These are phyloP conservation scores for Lacerta bilineata DNA, from an alignment of 2,797 vertebrate genomes.

Conservation along the genomic window DNA sequence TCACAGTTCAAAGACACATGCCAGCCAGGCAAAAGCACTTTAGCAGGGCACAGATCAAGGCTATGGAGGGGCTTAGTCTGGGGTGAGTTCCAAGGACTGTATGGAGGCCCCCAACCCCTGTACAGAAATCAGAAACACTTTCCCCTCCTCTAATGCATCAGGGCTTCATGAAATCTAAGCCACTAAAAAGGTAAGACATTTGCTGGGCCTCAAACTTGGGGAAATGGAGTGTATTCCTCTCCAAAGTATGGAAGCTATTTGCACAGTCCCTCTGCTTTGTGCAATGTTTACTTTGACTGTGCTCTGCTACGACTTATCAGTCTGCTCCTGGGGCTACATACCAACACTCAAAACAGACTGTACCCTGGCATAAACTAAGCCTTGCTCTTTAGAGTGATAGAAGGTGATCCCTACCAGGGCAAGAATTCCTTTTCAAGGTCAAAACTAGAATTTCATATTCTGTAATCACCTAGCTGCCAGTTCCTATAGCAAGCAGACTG, in stretches of 20 bases:
- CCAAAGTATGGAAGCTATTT: neutral
- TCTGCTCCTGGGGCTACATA: neutral
- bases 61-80: too few species aligned
- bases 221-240: too few species aligned
- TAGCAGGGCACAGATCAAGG: too few species aligned
- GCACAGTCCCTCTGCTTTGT: neutral
- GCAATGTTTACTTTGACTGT: neutral
- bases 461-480: neutral
- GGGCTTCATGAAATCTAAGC: too few species aligned
- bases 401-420: too few species aligned
- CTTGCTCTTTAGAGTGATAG: neutral
- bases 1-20: too few species aligned
- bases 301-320: neutral
- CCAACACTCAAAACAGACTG: neutral
- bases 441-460: slow-evolving; percentile 27
- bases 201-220: neutral
- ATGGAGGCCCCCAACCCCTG: too few species aligned
- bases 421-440: neutral
- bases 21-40: too few species aligned
- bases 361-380: neutral
- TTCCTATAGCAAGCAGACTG: slow-evolving; percentile 12
- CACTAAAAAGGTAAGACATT: neutral
- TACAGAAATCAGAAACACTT: too few species aligned
- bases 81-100: too few species aligned
- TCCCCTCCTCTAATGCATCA: too few species aligned